phyloP scores from a whole-genome alignment of 2,113 vertebrate species.

The Psittacara wagleri region DNA sequence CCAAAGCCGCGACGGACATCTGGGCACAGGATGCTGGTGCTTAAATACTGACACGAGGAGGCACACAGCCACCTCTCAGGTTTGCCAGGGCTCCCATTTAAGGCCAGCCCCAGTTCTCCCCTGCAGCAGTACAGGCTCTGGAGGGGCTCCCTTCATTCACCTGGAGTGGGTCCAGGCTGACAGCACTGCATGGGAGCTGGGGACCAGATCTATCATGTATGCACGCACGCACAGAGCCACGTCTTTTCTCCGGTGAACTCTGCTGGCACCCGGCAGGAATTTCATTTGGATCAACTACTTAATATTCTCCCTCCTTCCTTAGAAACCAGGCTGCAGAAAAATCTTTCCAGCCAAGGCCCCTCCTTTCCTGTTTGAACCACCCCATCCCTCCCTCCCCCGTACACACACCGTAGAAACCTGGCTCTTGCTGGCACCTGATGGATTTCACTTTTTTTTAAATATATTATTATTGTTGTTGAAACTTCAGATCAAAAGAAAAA shows the following conservation, averaged over 20 bases:
- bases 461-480: conserved; percentile 31
- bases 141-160: neutral
- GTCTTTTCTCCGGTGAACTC: conserved; percentile 58
- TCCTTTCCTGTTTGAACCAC: conserved; percentile 55
- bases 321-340: conserved; percentile 45
- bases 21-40: neutral
- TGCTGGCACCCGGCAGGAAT: conserved; percentile 39
- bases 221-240: conserved; percentile 5
- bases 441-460: neutral
- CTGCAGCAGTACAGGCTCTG: neutral
- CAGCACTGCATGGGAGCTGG: neutral
- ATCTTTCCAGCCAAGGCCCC: conserved; percentile 47
- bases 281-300: conserved; percentile 63
- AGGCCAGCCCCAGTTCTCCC: neutral
- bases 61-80: neutral
- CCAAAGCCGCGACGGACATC: neutral
- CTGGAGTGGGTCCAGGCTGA: neutral
- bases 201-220: neutral
- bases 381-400: neutral
- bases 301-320: conserved; percentile 55
- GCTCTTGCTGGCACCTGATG: conserved; percentile 49
- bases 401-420: conserved; percentile 14
- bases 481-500: conserved; percentile 57
- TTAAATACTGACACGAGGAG: neutral
- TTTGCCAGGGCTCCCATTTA: neutral